phyloP scores from a whole-genome alignment of 2,797 vertebrate species.

The Petrocephalus sullivani region DNA sequence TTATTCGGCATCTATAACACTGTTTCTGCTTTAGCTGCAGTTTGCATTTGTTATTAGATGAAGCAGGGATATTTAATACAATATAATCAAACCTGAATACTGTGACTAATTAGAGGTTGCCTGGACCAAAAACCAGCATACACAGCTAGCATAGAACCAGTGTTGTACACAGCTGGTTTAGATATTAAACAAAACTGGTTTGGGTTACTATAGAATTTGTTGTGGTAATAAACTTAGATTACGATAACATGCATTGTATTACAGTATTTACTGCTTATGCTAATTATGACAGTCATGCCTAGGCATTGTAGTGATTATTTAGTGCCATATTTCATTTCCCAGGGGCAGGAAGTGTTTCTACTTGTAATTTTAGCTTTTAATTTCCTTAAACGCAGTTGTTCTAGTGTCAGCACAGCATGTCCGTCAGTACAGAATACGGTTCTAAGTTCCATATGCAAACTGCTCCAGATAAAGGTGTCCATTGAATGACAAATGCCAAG shows the following conservation, averaged over 20 bases:
- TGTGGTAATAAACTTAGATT: neutral
- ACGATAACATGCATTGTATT: constrained; percentile 6
- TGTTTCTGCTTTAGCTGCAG: neutral
- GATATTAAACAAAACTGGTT: neutral
- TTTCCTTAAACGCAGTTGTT: neutral
- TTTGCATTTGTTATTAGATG: neutral
- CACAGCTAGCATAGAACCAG: neutral
- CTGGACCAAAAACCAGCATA: neutral
- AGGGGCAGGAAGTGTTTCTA: neutral
- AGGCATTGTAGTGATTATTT: neutral
- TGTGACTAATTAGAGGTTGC: neutral
- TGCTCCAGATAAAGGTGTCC: neutral
- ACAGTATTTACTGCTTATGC: neutral
- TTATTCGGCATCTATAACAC: neutral
- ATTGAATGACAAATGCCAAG: neutral
- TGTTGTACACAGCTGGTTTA: neutral
- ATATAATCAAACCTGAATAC: constrained; percentile 1
- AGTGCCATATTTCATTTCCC: neutral
- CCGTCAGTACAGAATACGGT: neutral
- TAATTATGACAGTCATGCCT: neutral
- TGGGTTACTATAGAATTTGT: neutral
- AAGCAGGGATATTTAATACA: neutral
- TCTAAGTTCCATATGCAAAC: neutral
- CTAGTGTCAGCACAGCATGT: neutral
- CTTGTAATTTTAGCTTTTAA: neutral